Percentiles rank a stretch among this genome's conserved stretches.
phyloP scores from a whole-genome alignment of 2,888 invertebrate genomes.

The Diogma glabrata region DNA sequence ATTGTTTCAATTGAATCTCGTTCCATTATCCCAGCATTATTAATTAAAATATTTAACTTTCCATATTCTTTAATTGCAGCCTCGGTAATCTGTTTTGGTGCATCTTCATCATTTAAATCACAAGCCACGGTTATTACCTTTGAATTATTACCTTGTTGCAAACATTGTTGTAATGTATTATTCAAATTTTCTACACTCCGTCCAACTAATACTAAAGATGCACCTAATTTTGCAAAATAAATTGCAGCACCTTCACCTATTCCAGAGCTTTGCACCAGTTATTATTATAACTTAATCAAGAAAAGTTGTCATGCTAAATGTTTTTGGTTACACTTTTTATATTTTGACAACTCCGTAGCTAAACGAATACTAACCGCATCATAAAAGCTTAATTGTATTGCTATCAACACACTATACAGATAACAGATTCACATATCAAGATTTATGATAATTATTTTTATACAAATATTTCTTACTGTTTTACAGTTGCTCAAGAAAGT shows the following conservation, averaged over 20 bases:
- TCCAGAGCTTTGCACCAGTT: conserved; percentile 54
- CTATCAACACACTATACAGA: too few species aligned
- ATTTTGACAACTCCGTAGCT: too few species aligned
- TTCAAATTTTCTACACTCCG: conserved; percentile 52
- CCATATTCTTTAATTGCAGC: conserved; percentile 51
- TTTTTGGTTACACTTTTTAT: too few species aligned
- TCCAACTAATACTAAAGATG: conserved; percentile 46
- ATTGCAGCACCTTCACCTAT: conserved; percentile 54
- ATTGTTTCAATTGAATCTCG: conserved; percentile 70
- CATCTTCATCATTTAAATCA: conserved; percentile 54
- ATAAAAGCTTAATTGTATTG: too few species aligned
- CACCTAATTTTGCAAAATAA: conserved; percentile 48
- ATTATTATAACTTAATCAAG: conserved; percentile 42
- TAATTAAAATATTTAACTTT: conserved; percentile 59
- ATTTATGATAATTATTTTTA: too few species aligned
- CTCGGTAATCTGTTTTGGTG: conserved; percentile 53
- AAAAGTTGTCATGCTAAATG: too few species aligned
- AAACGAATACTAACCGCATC: too few species aligned
- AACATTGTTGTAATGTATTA: conserved; percentile 44
- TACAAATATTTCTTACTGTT: too few species aligned
- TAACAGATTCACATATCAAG: too few species aligned
- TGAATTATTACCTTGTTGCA: too few species aligned
- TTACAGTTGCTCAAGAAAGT: too few species aligned
- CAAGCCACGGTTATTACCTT: conserved; percentile 43
- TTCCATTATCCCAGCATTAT: conserved; percentile 71